These are phyloP conservation scores for Anser brachyrhynchus DNA, from an alignment of 2,113 vertebrate genomes.

Conservation along the genomic window DNA sequence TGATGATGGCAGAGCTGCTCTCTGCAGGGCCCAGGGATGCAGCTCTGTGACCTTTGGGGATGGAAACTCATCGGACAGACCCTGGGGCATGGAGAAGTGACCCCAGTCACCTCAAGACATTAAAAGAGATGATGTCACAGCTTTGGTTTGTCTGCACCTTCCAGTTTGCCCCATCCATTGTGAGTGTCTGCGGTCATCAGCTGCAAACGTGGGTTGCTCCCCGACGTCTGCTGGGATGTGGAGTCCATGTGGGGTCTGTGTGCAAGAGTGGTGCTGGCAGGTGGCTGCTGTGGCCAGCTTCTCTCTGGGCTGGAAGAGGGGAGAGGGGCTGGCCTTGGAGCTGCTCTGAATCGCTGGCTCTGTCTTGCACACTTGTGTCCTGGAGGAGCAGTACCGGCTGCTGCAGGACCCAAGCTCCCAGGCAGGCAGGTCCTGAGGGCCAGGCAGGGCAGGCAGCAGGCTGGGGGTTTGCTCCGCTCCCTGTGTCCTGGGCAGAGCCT, in stretches of 20 bases:
- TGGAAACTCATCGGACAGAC: background rate
- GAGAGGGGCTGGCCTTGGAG: background rate
- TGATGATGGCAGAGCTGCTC: background rate
- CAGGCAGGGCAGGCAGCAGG: background rate
- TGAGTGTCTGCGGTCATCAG: background rate
- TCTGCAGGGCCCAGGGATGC: accelerated
- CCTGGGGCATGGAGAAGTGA: accelerated
- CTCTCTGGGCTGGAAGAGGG: background rate
- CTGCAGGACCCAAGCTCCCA: background rate
- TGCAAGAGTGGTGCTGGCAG: background rate
- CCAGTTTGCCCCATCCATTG: no score
- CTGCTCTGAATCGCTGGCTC: accelerated
- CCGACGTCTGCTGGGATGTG: accelerated
- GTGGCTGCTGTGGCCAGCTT: background rate
- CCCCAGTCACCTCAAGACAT: background rate
- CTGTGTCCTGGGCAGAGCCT: background rate
- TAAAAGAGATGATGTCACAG: background rate
- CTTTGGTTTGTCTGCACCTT: background rate
- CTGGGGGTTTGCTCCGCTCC: background rate
- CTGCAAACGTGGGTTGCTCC: accelerated
- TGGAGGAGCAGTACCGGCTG: accelerated
- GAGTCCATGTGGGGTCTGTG: accelerated
- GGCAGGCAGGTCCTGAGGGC: background rate
- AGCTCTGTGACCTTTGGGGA: background rate
- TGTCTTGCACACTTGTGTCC: background rate